Evolutionary conservation across 2,797 vertebrate species (phyloP), one percentile per base, ranked within the genome.

Genomic region (Chlorospingus flavigularis): DNA sequence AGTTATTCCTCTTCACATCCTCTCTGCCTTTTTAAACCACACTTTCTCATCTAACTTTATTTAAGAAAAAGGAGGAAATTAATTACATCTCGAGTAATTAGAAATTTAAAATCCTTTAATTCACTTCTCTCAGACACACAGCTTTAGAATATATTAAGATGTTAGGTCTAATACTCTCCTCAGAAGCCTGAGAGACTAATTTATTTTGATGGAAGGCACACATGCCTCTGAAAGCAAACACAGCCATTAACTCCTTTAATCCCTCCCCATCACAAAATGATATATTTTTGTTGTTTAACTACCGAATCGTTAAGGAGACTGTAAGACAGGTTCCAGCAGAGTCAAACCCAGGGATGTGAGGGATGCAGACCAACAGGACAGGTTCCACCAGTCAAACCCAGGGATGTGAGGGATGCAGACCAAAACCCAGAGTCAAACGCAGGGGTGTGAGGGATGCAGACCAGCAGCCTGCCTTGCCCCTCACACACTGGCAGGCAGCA

Each of bases 51-150:
- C 63, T 43, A 79, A 60, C 47, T 89, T 73, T 92, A 76, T 72
- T 91, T 77, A 8, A 47, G 73, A 73, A 35, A 90, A 91, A 94
- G 23, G 39, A 86, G 54, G 70, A 88, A 92, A 96, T 90, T 95
- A 95, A 95, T 96, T 95, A 95, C 80, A 94, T 85, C 80, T 92
- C 70, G 81, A 94, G 80, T 65, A 96, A 94, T 92, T 84, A 93
- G 81, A 95, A 92, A 91, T 89, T 81, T 95, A 51, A 97, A 96
- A 91, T 91, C 88, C 91, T 96, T 95, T 92, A 84, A 94, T 92
- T 86, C 84, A 86, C 77, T 92, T 86, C 83, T 68, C 87, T 94
- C 87, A 90, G 84, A 93, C 77, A 75, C 63, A 70, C 43, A 90
- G 91, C 61, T 94, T 94, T 80, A 57, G 94, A 94, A 94, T 94